Percentiles rank a stretch among this genome's conserved stretches.
Evolutionary conservation across 2,797 vertebrate genomes (phyloP).

Genomic region (Natrix natrix): DNA sequence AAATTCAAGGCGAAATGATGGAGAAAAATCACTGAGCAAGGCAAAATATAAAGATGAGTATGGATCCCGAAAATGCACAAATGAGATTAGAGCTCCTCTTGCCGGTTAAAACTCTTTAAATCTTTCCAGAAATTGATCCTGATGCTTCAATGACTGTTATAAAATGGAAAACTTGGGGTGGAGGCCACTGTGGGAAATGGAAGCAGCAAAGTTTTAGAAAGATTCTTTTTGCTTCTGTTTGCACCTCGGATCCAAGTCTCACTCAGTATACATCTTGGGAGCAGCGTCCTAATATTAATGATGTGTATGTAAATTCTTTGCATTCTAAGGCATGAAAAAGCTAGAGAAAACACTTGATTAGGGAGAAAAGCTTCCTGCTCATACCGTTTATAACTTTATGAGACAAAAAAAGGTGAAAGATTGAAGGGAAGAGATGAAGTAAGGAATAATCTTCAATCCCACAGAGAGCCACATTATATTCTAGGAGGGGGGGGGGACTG

Average conservation of each 20-base stretch:
- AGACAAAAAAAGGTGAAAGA: conserved; percentile 42
- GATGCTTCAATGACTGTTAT: background rate
- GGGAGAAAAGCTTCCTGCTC: conserved; percentile 58
- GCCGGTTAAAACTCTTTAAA: background rate
- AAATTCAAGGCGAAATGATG: background rate
- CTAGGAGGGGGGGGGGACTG: conserved; percentile 22
- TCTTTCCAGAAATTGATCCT: background rate
- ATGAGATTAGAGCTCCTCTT: background rate
- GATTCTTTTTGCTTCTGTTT: background rate
- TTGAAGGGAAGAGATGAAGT: conserved; percentile 64
- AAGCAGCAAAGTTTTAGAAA: background rate
- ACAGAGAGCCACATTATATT: conserved; percentile 69
- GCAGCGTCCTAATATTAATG: conserved; percentile 4
- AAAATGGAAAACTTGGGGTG: background rate
- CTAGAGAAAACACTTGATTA: conserved; percentile 56
- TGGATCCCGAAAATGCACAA: background rate
- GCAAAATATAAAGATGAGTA: background rate
- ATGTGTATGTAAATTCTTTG: conserved; percentile 49
- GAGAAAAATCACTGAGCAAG: conserved; percentile 2
- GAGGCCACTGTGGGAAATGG: background rate
- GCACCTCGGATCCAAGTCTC: background rate
- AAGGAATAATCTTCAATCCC: conserved; percentile 66
- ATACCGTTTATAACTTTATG: conserved; percentile 50
- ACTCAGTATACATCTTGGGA: background rate
- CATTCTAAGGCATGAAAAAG: conserved; percentile 49